Evolutionary conservation across 2,888 invertebrate genomes (phyloP).

Genomic region (Chalcosyrphus nemorum): DNA sequence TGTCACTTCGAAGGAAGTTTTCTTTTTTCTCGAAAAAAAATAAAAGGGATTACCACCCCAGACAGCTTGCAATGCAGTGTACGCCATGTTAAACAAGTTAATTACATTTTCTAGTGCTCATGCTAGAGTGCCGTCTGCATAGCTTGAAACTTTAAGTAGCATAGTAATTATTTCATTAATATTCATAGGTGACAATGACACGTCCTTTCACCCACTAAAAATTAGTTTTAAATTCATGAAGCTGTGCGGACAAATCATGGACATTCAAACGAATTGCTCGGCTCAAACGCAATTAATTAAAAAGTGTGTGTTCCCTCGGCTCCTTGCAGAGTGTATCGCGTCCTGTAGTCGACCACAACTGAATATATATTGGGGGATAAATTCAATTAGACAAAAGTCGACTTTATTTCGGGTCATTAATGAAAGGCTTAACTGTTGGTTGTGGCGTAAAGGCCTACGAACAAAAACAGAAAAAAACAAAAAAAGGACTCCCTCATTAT

Average conservation of each 20-base stretch:
- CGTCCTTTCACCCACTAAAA: background rate
- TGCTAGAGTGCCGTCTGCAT: background rate
- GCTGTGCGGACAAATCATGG: background rate
- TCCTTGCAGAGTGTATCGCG: background rate
- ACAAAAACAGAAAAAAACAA: background rate
- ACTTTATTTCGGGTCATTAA: background rate
- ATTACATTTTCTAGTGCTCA: background rate
- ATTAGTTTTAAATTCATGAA: background rate
- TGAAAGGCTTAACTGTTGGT: background rate
- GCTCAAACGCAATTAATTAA: conserved; percentile 9
- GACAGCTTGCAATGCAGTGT: background rate
- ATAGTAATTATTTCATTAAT: background rate
- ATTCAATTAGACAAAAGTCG: conserved; percentile 4
- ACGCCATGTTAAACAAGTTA: conserved; percentile 5
- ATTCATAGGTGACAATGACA: background rate
- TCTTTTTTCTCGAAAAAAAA: too few species aligned
- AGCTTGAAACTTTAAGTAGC: background rate
- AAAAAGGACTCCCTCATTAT: conserved; percentile 19
- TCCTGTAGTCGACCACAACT: too few species aligned
- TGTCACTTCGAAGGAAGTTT: background rate
- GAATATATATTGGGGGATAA: background rate
- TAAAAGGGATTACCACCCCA: background rate
- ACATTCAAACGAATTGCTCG: conserved; percentile 4
- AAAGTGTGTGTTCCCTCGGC: background rate
- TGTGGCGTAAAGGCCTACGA: background rate